phyloP scores from a whole-genome alignment of 2,797 vertebrate genomes.

The Coregonus suidteri region DNA sequence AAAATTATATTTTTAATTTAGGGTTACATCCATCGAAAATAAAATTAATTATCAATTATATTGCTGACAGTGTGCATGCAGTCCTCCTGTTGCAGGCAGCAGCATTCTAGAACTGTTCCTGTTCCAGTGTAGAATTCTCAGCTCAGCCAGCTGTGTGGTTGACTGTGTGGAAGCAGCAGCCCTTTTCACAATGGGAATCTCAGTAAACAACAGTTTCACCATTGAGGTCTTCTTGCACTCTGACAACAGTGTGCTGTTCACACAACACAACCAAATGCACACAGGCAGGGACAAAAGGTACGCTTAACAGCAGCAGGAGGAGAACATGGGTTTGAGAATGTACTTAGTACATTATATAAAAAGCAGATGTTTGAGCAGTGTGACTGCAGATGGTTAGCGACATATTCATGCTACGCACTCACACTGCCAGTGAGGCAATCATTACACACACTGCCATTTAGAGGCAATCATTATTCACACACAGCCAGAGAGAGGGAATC shows the following conservation, averaged over 20 bases:
- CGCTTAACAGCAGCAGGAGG: conserved; percentile 68
- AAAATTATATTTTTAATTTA: too few relatives aligned
- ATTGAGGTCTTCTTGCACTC: too few relatives aligned
- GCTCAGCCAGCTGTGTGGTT: too few relatives aligned
- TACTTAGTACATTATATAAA: conserved; percentile 78
- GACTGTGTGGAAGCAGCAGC: too few relatives aligned
- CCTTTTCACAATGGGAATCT: too few relatives aligned
- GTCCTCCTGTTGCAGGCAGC: too few relatives aligned
- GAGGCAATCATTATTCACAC: conserved; percentile 62
- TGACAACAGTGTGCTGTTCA: conserved; percentile 29
- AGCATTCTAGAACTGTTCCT: too few relatives aligned
- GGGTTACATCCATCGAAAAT: too few relatives aligned
- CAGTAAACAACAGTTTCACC: too few relatives aligned
- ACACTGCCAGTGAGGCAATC: conserved; percentile 73
- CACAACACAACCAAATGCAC: conserved; percentile 67
- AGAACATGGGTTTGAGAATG: conserved; percentile 64
- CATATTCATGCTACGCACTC: conserved; percentile 66
- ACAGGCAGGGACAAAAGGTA: conserved; percentile 44
- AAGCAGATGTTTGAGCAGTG: conserved; percentile 77
- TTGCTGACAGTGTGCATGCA: too few relatives aligned
- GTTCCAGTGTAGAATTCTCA: too few relatives aligned
- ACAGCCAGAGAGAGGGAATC: conserved; percentile 65
- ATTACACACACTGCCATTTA: conserved; percentile 67
- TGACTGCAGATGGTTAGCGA: conserved; percentile 76
- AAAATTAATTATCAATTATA: too few relatives aligned